Evolutionary conservation across 2,888 invertebrate genomes (phyloP), one percentile per base, ranked within the genome.

Genomic region (Andrena minutula): DNA sequence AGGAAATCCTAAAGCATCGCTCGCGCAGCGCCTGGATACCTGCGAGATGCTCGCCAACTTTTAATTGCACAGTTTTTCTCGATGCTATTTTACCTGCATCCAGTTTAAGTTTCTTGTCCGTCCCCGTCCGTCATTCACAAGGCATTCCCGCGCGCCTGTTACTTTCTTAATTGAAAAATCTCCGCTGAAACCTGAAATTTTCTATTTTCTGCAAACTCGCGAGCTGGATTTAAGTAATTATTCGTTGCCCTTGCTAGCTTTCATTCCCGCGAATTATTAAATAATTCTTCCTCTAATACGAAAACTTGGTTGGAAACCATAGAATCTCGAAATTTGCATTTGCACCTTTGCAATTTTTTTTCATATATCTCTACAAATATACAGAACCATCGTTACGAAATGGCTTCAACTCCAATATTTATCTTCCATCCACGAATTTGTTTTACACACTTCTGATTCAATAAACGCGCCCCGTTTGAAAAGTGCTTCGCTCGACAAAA

Each of bases 11-110:
- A 16, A 64, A 58, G 30, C 2, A 1, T 12, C 10, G 53, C 6
- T 23, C n/a, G 23, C 1, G 47, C 10, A 66, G 7, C 6, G 49
- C 3, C 3, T 2, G 16, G 41, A n/a, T 7, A 23, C 23, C 26
- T n/a, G 3, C 16, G 2, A 49, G 12, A n/a, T 3, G 5, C 41
- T 35, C 20, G 10, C 4, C 12, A 73, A 77, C 30, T 77, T 61
- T 73, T 73, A 73, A 61, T 77, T 73, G 20, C 20, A 8, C 26
- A 53, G 49, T 61, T 23, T 30, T 66, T 28, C 35, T 26, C 6
- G 1, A 41, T 23, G 32, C 41, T 56, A n/a, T 6, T 30, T 32
- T 2, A 28, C 16, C 12, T 10, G 10, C 26, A 16, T 75, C 49
- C 35, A 10, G 26, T 66, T 47, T 16, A 41, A 35, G n/a, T 41